A percentile compares a stretch with the other conserved stretches of the same genome.
phyloP scores from a whole-genome alignment of 2,113 vertebrate species.

The Oriolus oriolus region DNA sequence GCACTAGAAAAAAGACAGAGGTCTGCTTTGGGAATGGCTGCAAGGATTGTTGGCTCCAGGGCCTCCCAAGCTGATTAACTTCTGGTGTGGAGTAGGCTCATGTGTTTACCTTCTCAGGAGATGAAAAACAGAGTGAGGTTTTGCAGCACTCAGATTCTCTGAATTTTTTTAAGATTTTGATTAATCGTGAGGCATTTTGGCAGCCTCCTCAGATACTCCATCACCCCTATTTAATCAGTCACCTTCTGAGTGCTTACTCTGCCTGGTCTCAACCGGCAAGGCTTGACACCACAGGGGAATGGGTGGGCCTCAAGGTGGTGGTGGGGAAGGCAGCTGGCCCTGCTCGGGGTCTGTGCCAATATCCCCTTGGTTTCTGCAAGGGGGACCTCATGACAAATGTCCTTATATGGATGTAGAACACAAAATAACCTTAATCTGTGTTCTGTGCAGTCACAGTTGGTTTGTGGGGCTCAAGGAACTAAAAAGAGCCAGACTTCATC shows the following conservation, averaged over 20 bases:
- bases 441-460: not conserved
- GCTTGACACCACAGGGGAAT: not conserved
- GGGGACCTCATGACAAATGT: not conserved
- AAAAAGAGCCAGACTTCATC: not conserved
- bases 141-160: constrained; percentile 43
- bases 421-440: not conserved
- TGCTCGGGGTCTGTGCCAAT: not conserved
- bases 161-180: constrained; percentile 52
- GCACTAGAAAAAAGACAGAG: not conserved
- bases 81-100: not conserved
- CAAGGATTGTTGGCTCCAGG: not conserved
- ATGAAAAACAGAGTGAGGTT: constrained; percentile 59
- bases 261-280: not conserved
- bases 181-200: constrained; percentile 63
- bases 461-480: not conserved
- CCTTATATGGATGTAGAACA: not conserved
- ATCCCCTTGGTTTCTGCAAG: not conserved
- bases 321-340: not conserved
- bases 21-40: not conserved
- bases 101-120: constrained; percentile 42
- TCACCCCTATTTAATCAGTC: constrained; percentile 46
- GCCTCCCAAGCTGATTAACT: constrained; percentile 8
- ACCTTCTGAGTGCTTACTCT: not conserved
- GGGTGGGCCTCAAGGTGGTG: not conserved
- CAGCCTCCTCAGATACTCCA: not conserved